Percentiles rank a stretch among this genome's conserved stretches.
Conservation (phyloP, 2,888 invertebrate species). For the Listrodromus nycthemerus region DNA sequence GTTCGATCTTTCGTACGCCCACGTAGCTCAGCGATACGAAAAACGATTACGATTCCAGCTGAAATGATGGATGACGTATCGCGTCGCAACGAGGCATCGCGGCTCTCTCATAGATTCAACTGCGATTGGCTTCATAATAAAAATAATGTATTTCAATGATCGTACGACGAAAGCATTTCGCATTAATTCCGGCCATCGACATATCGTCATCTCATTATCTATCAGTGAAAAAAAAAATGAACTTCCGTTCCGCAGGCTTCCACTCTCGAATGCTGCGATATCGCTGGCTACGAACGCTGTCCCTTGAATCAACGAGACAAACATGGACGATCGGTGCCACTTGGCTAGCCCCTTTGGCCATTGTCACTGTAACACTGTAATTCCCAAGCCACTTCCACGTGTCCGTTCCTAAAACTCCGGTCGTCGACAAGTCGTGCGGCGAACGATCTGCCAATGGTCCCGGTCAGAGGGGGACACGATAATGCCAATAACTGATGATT, state of each 20-base stretch:
- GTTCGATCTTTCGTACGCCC: constrained; percentile 41
- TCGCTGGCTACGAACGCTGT: background rate
- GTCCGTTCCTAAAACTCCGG: background rate
- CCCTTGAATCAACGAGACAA: background rate
- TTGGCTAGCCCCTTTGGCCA: background rate
- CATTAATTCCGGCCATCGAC: background rate
- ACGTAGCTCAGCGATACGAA: background rate
- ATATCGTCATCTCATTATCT: background rate
- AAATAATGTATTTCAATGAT: background rate
- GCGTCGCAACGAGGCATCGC: background rate
- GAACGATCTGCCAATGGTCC: background rate
- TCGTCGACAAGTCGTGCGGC: background rate
- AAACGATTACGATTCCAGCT: background rate
- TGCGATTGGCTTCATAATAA: background rate
- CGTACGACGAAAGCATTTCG: background rate
- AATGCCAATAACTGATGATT: constrained; percentile 8
- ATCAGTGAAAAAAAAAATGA: background rate
- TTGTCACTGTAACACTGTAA: background rate
- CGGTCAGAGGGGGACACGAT: background rate
- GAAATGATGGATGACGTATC: background rate
- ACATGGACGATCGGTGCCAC: background rate
- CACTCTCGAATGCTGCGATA: background rate
- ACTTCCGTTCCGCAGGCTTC: background rate
- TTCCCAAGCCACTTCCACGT: background rate
- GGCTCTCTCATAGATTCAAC: background rate